phyloP scores from a whole-genome alignment of 2,797 vertebrate genomes.

The Liparis tanakae region DNA sequence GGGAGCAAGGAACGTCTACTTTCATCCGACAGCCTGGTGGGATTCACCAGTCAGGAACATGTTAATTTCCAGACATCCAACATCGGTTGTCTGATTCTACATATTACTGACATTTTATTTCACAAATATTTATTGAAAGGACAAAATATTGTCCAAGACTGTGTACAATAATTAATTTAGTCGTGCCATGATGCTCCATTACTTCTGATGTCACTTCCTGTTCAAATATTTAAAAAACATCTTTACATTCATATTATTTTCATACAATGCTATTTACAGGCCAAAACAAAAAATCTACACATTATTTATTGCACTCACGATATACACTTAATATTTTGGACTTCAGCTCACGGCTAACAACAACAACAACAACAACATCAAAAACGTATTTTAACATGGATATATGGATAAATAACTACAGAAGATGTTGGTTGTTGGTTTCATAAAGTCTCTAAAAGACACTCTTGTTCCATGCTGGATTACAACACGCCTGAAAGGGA shows the following conservation, averaged over 20 bases:
- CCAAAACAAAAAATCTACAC: too few species aligned
- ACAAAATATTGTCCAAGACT: not conserved
- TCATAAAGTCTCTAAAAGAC: not conserved
- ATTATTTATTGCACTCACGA: too few species aligned
- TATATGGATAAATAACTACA: not conserved
- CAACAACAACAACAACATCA: too few species aligned
- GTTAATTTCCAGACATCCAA: not conserved
- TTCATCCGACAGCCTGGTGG: conserved; percentile 6
- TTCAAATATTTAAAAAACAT: too few species aligned
- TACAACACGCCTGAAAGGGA: not conserved
- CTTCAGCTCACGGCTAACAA: too few species aligned
- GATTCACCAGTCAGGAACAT: conserved; percentile 6
- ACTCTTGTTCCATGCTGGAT: not conserved
- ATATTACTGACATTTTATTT: too few species aligned
- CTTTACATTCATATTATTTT: not conserved
- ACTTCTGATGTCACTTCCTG: not conserved
- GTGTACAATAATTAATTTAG: not conserved
- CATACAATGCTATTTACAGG: not conserved
- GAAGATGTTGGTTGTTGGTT: not conserved
- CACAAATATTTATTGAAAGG: not conserved
- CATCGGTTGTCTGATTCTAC: not conserved
- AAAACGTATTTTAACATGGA: not conserved
- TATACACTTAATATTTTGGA: not conserved
- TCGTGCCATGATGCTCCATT: not conserved
- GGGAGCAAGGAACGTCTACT: conserved; percentile 23